A percentile compares a stretch with the other conserved stretches of the same genome.
Conservation (phyloP, 2,113 vertebrate species). For the Sylvietta virens region DNA sequence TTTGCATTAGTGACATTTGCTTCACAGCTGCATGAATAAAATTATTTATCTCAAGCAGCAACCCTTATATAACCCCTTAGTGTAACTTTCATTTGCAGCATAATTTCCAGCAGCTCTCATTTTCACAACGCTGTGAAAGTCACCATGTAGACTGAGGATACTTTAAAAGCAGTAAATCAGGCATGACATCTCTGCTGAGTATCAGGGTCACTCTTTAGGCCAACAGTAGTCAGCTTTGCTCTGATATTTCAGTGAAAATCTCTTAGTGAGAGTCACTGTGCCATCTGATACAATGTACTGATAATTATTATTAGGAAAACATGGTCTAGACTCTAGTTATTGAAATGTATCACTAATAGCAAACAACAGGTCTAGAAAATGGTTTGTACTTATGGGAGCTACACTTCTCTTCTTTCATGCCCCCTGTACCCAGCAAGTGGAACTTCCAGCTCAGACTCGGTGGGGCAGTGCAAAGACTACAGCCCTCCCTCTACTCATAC, state of each 20-base stretch:
- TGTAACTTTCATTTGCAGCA: neutral
- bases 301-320: neutral
- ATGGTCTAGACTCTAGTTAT: neutral
- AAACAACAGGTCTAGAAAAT: neutral
- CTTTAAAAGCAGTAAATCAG: neutral
- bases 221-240: neutral
- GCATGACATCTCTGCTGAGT: neutral
- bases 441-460: accelerated
- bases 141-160: neutral
- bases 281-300: neutral
- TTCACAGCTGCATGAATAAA: slow-evolving; percentile 9
- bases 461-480: neutral
- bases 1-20: neutral
- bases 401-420: neutral
- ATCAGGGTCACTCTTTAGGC: neutral
- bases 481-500: neutral
- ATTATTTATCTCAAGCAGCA: slow-evolving; percentile 9
- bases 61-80: neutral
- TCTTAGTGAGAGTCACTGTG: neutral
- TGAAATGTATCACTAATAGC: neutral
- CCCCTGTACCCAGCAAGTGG: accelerated
- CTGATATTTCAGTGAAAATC: neutral
- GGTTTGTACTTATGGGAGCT: neutral
- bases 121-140: neutral
- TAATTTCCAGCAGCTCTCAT: neutral